Evolutionary conservation across 2,797 vertebrate species (phyloP), one percentile per base, ranked within the genome.

Genomic region (Notolabrus celidotus): DNA sequence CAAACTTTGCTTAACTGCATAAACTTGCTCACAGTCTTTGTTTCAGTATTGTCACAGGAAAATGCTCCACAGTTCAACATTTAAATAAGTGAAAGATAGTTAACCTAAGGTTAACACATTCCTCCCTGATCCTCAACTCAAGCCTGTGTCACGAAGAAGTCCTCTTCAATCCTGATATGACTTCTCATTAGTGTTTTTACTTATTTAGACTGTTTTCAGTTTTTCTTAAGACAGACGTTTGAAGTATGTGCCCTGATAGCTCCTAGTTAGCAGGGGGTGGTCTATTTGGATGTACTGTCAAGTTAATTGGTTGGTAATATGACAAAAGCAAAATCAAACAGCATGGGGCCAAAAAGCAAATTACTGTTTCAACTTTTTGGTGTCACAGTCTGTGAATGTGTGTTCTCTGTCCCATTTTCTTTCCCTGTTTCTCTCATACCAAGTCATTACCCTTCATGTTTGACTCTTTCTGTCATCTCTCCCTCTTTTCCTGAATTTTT

Each of bases 221-320:
- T 70, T 72, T 84, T 62, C 61, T 79, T 63, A 41, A 82, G 67
- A 67, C 66, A 73, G 52, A 73, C 68, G 8, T 82, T 82, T 84
- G 77, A 88, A 89, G 77, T 67, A 22, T 50, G n/a, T 22, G 45
- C 42, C 68, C 15, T 60, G 75, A 78, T 87, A 51, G 83, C 77
- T 76, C 63, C 64, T 58, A 61, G 55, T 43, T 45, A 64, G 80
- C 56, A 15, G 74, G 73, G 79, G 64, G 63, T 46, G 14, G 57
- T 70, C 76, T 78, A 72, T 90, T 59, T 66, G 23, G 55, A 78
- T 57, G 59, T 82, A 80, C 77, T 71, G n/a, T 82, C 71, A 68
- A 79, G 70, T 85, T 85, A 82, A 88, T 90, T 88, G 70, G 54
- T 67, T 75, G 65, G 64, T 89, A 74, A 83, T 80, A 61, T 85